phyloP scores from a whole-genome alignment of 2,797 vertebrate genomes.

The Leptoclinus maculatus region DNA sequence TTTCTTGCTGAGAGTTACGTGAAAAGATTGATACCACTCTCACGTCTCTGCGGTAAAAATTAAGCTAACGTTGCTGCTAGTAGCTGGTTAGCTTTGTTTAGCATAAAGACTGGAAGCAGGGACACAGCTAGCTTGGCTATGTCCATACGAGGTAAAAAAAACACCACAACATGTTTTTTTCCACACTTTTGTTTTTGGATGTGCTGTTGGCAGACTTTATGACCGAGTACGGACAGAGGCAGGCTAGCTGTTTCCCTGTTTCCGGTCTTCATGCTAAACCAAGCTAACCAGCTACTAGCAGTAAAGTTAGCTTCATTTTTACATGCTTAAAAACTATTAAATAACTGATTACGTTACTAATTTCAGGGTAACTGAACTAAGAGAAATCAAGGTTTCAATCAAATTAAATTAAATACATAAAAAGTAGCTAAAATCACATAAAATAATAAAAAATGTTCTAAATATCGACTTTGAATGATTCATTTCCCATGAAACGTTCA shows the following conservation, averaged over 20 bases:
- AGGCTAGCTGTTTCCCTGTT: neutral
- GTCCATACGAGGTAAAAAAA: neutral
- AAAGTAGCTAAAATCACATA: neutral
- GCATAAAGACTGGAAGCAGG: neutral
- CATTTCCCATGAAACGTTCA: slow-evolving; percentile 34
- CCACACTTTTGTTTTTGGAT: neutral
- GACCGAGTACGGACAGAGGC: neutral
- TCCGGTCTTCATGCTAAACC: neutral
- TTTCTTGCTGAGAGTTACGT: neutral
- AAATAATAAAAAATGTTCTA: neutral
- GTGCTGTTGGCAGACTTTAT: neutral
- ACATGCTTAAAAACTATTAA: neutral
- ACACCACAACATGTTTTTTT: neutral
- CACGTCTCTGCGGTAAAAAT: neutral
- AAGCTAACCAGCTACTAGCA: neutral
- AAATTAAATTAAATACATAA: neutral
- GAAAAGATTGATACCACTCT: neutral
- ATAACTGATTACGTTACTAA: neutral
- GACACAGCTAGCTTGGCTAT: neutral
- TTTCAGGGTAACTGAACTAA: neutral
- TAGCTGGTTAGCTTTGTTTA: neutral
- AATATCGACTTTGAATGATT: neutral
- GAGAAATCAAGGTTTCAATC: neutral
- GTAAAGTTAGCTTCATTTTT: neutral
- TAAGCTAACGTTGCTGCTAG: neutral